These are phyloP conservation scores for Lordiphosa andalusiaca DNA, from an alignment of 2,888 invertebrate species.

Conservation along the genomic window DNA sequence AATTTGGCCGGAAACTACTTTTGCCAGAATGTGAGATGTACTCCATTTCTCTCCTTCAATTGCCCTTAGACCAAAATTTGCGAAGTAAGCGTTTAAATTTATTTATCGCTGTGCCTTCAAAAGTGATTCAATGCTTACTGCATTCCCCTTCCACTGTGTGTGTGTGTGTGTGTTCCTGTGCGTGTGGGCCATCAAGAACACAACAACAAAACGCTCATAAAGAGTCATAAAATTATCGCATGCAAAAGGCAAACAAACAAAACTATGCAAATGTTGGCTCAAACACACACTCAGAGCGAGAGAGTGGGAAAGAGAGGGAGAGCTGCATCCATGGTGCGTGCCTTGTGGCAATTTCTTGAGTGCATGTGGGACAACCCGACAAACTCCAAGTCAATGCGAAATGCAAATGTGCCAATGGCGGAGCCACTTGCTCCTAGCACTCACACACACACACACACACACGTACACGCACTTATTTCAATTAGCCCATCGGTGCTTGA, in stretches of 20 bases:
- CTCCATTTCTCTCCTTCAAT: too few species aligned
- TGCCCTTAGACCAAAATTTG: too few species aligned
- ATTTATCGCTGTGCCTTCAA: too few species aligned
- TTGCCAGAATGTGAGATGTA: too few species aligned
- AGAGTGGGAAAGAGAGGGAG: not conserved
- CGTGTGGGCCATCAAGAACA: conserved; percentile 13
- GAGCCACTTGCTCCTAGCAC: conserved; percentile 3
- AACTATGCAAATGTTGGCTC: conserved; percentile 54
- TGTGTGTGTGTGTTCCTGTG: conserved; percentile 30
- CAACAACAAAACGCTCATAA: conserved; percentile 46
- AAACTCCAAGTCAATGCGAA: conserved; percentile 18
- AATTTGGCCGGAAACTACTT: too few species aligned
- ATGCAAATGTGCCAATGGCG: conserved; percentile 39
- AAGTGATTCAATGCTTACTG: too few species aligned
- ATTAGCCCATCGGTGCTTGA: conserved; percentile 56
- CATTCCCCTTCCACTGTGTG: conserved; percentile 11
- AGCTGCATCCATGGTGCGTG: conserved; percentile 45
- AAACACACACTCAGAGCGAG: conserved; percentile 8
- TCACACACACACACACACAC: conserved; percentile 17
- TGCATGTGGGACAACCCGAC: conserved; percentile 40
- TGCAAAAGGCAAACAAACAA: conserved; percentile 35
- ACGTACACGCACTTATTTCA: conserved; percentile 48
- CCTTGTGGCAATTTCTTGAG: conserved; percentile 55
- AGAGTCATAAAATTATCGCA: conserved; percentile 54
- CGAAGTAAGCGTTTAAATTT: too few species aligned